Evolutionary conservation across 37 sponge, comb jelly and placozoan species (phyloP), one percentile per base, ranked within the genome.

Genomic region (Chondrilla cf. caribensis): DNA sequence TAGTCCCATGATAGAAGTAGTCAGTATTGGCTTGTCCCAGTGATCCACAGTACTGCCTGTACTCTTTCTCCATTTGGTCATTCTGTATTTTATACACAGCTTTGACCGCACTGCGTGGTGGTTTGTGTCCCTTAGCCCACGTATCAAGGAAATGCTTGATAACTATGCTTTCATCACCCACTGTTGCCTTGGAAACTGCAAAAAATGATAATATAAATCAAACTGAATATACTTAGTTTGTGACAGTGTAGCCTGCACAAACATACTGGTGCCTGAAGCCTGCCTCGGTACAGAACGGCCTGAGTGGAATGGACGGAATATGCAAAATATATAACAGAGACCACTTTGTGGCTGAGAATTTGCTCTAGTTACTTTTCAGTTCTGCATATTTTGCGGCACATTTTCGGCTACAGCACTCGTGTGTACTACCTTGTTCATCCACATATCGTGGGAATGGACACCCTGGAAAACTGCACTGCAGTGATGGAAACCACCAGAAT

Each of bases 401-500:
- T 14, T 80, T 90, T 28, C 65, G 76, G 7, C 90, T 85, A 79
- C 94, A 93, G 39, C 94, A 93, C 31, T 89, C 88, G 60, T 90
- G 90, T n/a, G 82, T 83, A 18, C 40, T 78, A 8, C 94, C 94
- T 40, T 22, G 79, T 4, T 15, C 58, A 58, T 93, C 94, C 2
- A 90, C 80, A 75, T 65, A 80, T 47, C 90, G 60, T 2, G 87
- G 65, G 0, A 85, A 68, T 3, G 36, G 1, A 70, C 94, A 93
- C 79, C 87, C 94, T 2, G 38, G 83, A 47, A 6, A 47, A 11
- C 51, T 47, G 51, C 51, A 47, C 51, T 47, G 51, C 11, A 14
- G 51, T 47, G 11, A 47, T n/a, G n/a, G n/a, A n/a, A n/a, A n/a
- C n/a, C n/a, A n/a, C n/a, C n/a, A n/a, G n/a, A n/a, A n/a, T n/a